phyloP scores from a whole-genome alignment of 2,888 invertebrate genomes.

The Mylabris sibirica region DNA sequence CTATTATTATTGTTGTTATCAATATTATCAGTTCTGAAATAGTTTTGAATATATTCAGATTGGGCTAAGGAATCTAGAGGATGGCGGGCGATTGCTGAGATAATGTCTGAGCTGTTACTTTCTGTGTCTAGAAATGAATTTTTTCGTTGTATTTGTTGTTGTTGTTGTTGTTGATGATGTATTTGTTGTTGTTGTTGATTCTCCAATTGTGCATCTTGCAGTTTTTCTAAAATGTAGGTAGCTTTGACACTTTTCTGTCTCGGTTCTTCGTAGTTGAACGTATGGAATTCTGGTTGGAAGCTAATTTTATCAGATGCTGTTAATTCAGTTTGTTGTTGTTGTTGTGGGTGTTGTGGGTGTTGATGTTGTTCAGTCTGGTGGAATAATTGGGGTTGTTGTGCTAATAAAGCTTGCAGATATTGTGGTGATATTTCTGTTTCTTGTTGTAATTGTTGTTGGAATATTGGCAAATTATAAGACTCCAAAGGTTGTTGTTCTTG shows the following conservation, averaged over 20 bases:
- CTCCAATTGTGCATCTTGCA: slow-evolving; percentile 41
- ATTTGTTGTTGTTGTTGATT: slow-evolving; percentile 24
- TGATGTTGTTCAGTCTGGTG: slow-evolving; percentile 58
- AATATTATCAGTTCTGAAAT: slow-evolving; percentile 46
- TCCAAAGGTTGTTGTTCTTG: slow-evolving; percentile 58
- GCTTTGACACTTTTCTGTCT: slow-evolving; percentile 42
- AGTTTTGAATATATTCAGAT: slow-evolving; percentile 51
- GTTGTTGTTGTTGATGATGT: too few species aligned
- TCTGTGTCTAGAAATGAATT: slow-evolving; percentile 36
- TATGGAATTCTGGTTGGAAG: slow-evolving; percentile 61
- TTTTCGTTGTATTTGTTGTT: slow-evolving; percentile 15
- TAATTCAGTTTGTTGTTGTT: slow-evolving; percentile 28
- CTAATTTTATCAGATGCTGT: slow-evolving; percentile 56
- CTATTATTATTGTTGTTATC: slow-evolving; percentile 40
- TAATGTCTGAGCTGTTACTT: slow-evolving; percentile 38
- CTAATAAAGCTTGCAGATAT: slow-evolving; percentile 41
- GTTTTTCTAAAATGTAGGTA: slow-evolving; percentile 15
- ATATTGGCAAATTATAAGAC: slow-evolving; percentile 61
- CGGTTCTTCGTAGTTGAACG: slow-evolving; percentile 62
- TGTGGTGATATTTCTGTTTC: slow-evolving; percentile 9
- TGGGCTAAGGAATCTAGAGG: slow-evolving; percentile 40
- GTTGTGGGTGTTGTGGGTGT: slow-evolving; percentile 51
- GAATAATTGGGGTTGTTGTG: slow-evolving; percentile 40
- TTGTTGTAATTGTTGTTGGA: slow-evolving; percentile 57
- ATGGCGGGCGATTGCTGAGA: slow-evolving; percentile 21